Conservation (phyloP, 2,888 invertebrate species). For the Plebejus melissa region DNA sequence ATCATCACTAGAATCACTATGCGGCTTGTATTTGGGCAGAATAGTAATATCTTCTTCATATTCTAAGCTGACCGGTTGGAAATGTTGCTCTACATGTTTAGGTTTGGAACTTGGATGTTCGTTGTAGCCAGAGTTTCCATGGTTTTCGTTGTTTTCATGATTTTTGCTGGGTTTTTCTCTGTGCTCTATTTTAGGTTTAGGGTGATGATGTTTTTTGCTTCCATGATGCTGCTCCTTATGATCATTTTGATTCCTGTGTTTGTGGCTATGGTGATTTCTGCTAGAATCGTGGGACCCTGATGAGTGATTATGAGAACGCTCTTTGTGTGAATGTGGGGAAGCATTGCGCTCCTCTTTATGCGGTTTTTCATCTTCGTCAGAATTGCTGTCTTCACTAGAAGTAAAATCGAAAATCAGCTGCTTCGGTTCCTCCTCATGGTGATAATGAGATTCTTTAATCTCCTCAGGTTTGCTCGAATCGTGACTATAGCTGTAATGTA, state of each 20-base stretch:
- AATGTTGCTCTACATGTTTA: constrained; percentile 41
- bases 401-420: constrained; percentile 54
- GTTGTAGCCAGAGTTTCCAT: not conserved
- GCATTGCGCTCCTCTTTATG: constrained; percentile 33
- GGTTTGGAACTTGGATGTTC: not conserved
- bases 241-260: constrained; percentile 17
- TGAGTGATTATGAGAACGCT: constrained; percentile 34
- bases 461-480: constrained; percentile 49
- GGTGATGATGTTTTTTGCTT: constrained; percentile 34
- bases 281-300: constrained; percentile 24
- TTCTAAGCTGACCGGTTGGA: constrained; percentile 50
- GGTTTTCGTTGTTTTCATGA: constrained; percentile 23
- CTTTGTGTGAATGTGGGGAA: constrained; percentile 27
- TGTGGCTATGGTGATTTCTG: not conserved
- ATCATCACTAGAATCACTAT: constrained; percentile 53
- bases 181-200: constrained; percentile 39
- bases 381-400: constrained; percentile 45
- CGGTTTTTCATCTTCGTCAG: constrained; percentile 43
- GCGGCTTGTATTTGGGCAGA: constrained; percentile 45
- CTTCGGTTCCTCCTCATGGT: constrained; percentile 50
- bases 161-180: constrained; percentile 38
- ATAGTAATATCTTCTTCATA: constrained; percentile 58
- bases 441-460: constrained; percentile 49
- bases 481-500: constrained; percentile 43
- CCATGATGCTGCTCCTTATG: constrained; percentile 31